Evolutionary conservation across 2,797 vertebrate genomes (phyloP), one percentile per base, ranked within the genome.

Genomic region (Sternotherus odoratus): DNA sequence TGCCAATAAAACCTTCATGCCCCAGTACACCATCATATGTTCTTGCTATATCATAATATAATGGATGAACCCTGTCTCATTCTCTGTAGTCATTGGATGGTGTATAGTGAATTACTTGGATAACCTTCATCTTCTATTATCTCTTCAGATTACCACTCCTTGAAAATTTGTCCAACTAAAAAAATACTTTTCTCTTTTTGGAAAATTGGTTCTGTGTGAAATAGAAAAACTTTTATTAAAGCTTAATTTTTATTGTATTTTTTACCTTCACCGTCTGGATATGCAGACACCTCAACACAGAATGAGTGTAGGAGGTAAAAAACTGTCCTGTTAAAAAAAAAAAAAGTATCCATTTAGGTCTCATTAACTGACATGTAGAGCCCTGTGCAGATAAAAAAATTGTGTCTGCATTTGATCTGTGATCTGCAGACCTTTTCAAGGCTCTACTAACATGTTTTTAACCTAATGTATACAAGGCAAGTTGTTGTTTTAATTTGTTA

Each of bases 201-300:
- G 79, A 86, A 79, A 63, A 7, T 2, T 48, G 19, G 12, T 82
- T 94, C 24, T 57, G 87, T 78, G 50, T 8, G 66, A 90, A 83
- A 3, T 1, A 66, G 30, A 36, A 95, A 82, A 87, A n/a, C 60
- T 54, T 74, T 82, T 36, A 3, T 60, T 16, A 74, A 60, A 88
- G 6, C 0, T 6, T 11, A 26, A 77, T 53, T 53, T 33, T 53
- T 6, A 5, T 2, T 1, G 1, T 2, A 0, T 1, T 49, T 12
- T 30, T 16, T 77, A 9, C 15, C 6, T 9, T 93, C 5, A 0
- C 36, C 5, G 79, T 87, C 36, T 79, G 2, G 74, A 26, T 26
- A 13, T 75, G 48, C 30, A 36, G 30, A n/a, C 43, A 84, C 51
- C 21, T 5, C 1, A 78, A 10, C 8, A 51, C 10, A 2, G 28